Evolutionary conservation across 2,888 invertebrate genomes (phyloP), one percentile per base, ranked within the genome.

Genomic region (Papilio demoleus): DNA sequence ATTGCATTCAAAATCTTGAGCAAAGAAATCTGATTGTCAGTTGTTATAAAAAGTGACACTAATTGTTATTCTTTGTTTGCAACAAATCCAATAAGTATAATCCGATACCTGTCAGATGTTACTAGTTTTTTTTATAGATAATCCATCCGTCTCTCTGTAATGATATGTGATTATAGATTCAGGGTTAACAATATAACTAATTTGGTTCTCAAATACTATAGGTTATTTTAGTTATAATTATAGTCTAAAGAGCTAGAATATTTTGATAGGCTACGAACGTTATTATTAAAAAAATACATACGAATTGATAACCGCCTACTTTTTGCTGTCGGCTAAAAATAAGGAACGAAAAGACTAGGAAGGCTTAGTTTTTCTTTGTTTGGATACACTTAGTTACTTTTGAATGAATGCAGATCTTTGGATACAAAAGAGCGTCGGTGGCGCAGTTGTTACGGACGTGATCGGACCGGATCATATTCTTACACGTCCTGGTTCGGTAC

Each of bases 81-180:
- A 59, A 22, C 63, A 45, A 58, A 42, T 34, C 59, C 36, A 50
- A 60, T 68, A 36, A 59, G 6, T 56, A 45, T 63, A 68, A 64
- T 68, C 64, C 31, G 68, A 68, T 68, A 64, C 36, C 64, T 68
- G 68, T 64, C 68, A 68, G 68, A 45, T 36, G 17, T 47, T 59
- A 62, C 53, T 34, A 50, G 66, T 59, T 62, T 58, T 58, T n/a
- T 68, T 45, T 56, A 50, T 50, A 59, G 47, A 22, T 59, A 64
- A 64, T 64, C 60, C 63, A 50, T 64, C 40, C 31, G 38, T 64
- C 64, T 64, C 36, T 68, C 64, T 14, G 68, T 64, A 64, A 64
- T 50, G 59, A 38, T 67, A 62, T 64, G 47, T 60, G 68, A 64
- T 68, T 68, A 58, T 34, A 62, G 34, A 62, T 68, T 63, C 50